Base-by-base conservation (phyloP, 1,140 invertebrate genomes). In the Drosophila eugracilis region DNA sequence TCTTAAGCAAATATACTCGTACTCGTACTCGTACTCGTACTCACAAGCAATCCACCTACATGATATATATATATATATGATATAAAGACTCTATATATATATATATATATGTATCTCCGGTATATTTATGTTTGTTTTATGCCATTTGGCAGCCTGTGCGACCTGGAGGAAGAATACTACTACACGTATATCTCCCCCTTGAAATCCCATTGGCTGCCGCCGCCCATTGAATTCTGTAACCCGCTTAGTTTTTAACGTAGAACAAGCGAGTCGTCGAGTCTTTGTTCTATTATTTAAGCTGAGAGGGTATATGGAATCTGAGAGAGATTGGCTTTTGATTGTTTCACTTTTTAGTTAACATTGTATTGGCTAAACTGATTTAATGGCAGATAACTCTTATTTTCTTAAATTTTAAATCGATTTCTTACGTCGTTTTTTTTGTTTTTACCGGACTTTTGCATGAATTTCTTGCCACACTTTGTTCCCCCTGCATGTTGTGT, bases 1-100 rank as follows among this genome's bases (percentile, higher is more conserved):
- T 72, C 69, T 72, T 60, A 72, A 72, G 45, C 69, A 72, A 72
- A 72, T 72, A 72, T 72, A 72, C 41, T 44, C 47, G 28, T 36
- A 47, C 34, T 41, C 39, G 14, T 37, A 59, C 17, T 60, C 34
- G 34, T 30, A 49, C 26, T 28, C 41, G 21, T 37, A 39, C 26
- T 19, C 30, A 19, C 44, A 41, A 28, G 14, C 60, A 39, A 41
- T 5, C 22, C 24, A 26, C 44, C 44, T 24, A 47, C 24, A 17
- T 9, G 24, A 28, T 24, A 50, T 21, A 41, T 45, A 34, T 34
- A 45, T 34, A 32, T 24, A 32, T n/a, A n/a, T n/a, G n/a, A n/a
- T n/a, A n/a, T n/a, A n/a, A n/a, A n/a, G n/a, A n/a, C n/a, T 12
- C 1, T 9, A 14, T n/a, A 32, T n/a, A 26, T 32, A 48, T 32